Percentiles rank a stretch among this genome's conserved stretches.
Evolutionary conservation across 2,888 invertebrate genomes (phyloP).

Genomic region (Callinectes sapidus): DNA sequence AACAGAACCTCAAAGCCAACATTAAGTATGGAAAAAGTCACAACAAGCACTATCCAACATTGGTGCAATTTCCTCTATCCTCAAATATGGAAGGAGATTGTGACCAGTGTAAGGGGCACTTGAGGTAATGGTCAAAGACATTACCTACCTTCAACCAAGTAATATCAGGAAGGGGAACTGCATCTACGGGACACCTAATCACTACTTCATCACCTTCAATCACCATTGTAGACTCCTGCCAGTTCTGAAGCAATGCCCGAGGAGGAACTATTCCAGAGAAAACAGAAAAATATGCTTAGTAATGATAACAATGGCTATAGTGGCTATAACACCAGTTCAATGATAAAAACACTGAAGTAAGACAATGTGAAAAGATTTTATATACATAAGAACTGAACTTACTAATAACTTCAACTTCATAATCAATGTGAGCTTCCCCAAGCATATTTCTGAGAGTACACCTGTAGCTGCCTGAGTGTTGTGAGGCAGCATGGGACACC

Average conservation of each 20-base stretch:
- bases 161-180: constrained; percentile 64
- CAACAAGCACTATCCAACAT: too few relatives aligned
- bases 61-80: neutral
- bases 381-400: constrained; percentile 34
- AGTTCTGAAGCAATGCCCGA: neutral
- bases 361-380: neutral
- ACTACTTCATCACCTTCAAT: constrained; percentile 77
- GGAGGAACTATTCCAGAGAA: constrained; percentile 51
- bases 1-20: too few relatives aligned
- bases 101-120: neutral
- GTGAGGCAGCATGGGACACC: constrained; percentile 42
- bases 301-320: neutral
- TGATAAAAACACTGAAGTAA: too few relatives aligned
- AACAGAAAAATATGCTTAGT: too few relatives aligned
- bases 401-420: constrained; percentile 61
- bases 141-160: constrained; percentile 64
- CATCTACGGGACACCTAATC: constrained; percentile 78
- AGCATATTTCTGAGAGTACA: constrained; percentile 60
- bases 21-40: too few relatives aligned
- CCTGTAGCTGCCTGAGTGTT: constrained; percentile 60
- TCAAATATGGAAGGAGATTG: neutral
- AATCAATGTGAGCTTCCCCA: constrained; percentile 56
- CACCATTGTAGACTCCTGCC: constrained; percentile 64
- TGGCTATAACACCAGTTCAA: neutral
- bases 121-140: neutral